These are phyloP conservation scores for Halictus ligatus DNA, from an alignment of 2,888 invertebrate genomes.

Conservation along the genomic window DNA sequence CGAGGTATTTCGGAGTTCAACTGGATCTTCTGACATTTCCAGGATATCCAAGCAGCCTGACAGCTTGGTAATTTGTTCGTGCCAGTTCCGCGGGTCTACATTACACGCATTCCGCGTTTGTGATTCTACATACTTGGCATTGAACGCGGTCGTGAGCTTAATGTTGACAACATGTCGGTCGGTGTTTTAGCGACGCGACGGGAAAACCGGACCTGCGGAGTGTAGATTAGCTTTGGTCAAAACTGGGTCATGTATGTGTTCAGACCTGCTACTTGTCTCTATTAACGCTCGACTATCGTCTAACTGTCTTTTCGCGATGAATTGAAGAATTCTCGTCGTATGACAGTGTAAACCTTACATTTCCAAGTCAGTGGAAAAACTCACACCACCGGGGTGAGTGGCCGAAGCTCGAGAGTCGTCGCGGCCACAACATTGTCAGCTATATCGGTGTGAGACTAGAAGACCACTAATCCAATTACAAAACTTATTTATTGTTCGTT, in stretches of 20 bases:
- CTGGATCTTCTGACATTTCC: not conserved
- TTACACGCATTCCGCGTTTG: slow-evolving; percentile 5
- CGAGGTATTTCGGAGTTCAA: slow-evolving; percentile 1
- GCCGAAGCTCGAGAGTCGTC: too few relatives aligned
- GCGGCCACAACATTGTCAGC: too few relatives aligned
- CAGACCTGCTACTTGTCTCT: not conserved
- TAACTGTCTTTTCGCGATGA: too few relatives aligned
- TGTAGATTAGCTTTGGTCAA: not conserved
- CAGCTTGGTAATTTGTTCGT: slow-evolving; percentile 10
- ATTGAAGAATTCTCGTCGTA: too few relatives aligned
- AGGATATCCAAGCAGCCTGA: not conserved
- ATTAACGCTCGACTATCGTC: too few relatives aligned
- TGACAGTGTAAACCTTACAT: too few relatives aligned
- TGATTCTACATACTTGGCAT: not conserved
- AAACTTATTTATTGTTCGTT: too few relatives aligned
- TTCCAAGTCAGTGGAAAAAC: too few relatives aligned
- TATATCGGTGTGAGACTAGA: too few relatives aligned
- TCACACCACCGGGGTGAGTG: too few relatives aligned
- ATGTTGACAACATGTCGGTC: not conserved
- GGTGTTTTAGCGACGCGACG: not conserved
- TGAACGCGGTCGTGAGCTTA: not conserved
- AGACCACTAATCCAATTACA: too few relatives aligned
- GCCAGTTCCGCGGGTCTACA: not conserved
- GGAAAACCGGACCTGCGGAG: not conserved
- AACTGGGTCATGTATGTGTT: not conserved